A percentile compares a stretch with the other conserved stretches of the same genome.
phyloP scores from a whole-genome alignment of 2,113 vertebrate genomes.

The Phylloscopus trochiloides region DNA sequence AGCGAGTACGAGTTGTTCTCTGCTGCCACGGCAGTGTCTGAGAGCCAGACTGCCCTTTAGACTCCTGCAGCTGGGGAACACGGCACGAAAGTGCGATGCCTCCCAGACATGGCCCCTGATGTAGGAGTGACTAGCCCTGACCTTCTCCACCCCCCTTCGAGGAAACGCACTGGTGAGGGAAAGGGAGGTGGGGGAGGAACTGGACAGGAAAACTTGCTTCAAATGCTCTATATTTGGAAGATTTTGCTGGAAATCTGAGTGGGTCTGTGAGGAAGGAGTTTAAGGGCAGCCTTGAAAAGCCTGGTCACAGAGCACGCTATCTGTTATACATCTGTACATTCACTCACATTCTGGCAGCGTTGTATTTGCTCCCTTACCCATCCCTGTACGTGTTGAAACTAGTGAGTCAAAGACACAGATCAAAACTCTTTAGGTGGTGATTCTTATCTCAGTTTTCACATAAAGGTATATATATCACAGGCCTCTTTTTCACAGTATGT shows the following conservation, averaged over 20 bases:
- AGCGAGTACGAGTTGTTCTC: background rate
- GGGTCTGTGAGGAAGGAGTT: background rate
- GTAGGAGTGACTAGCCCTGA: background rate
- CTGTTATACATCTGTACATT: background rate
- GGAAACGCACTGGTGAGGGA: background rate
- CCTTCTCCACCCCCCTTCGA: background rate
- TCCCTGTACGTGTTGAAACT: background rate
- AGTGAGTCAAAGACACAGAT: background rate
- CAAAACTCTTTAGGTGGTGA: background rate
- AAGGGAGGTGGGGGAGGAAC: background rate
- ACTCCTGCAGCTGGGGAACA: fast-evolving
- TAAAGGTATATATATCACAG: background rate
- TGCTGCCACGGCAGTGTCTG: background rate
- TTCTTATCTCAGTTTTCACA: background rate
- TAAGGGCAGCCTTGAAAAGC: background rate
- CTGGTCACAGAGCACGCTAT: background rate
- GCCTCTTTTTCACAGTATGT: background rate
- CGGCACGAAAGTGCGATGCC: background rate
- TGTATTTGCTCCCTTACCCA: background rate
- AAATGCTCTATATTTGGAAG: background rate
- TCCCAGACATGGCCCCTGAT: background rate
- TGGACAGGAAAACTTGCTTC: background rate
- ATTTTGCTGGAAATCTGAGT: background rate
- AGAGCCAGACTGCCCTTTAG: background rate
- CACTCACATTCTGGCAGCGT: background rate